Conservation (phyloP, 2,113 vertebrate species). For the Otus sunia region DNA sequence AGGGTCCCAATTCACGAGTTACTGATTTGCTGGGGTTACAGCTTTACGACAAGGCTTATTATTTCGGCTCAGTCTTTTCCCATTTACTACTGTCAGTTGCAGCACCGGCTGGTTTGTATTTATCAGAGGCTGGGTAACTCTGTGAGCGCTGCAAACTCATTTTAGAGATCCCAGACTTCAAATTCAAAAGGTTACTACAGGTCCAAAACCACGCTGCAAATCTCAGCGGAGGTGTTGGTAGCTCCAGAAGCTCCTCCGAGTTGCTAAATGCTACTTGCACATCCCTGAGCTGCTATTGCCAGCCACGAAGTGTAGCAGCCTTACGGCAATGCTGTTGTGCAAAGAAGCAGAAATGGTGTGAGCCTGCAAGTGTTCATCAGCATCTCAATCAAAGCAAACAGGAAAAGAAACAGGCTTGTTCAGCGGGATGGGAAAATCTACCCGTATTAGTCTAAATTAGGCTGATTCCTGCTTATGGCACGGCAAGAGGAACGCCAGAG, state of each 20-base stretch:
- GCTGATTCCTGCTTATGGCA: background rate
- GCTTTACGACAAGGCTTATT: background rate
- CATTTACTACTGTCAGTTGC: background rate
- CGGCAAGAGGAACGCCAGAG: accelerated
- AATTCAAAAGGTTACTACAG: background rate
- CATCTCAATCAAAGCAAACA: background rate
- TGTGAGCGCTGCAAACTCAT: background rate
- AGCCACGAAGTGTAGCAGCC: background rate
- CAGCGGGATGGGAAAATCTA: background rate
- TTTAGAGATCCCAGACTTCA: background rate
- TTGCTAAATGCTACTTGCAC: background rate
- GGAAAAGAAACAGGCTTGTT: background rate
- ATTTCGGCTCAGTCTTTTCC: background rate
- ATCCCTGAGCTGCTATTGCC: background rate
- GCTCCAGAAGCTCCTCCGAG: background rate
- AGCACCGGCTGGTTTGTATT: background rate
- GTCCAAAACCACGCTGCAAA: background rate
- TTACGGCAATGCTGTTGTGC: accelerated
- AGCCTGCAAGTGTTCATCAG: background rate
- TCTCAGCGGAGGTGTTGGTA: background rate
- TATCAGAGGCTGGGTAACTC: background rate
- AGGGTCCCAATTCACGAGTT: background rate
- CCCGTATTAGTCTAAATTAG: background rate
- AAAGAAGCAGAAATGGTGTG: background rate
- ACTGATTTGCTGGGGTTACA: background rate